Conservation (phyloP, 1,140 invertebrate genomes). For the Aphaenogaster rudis region DNA sequence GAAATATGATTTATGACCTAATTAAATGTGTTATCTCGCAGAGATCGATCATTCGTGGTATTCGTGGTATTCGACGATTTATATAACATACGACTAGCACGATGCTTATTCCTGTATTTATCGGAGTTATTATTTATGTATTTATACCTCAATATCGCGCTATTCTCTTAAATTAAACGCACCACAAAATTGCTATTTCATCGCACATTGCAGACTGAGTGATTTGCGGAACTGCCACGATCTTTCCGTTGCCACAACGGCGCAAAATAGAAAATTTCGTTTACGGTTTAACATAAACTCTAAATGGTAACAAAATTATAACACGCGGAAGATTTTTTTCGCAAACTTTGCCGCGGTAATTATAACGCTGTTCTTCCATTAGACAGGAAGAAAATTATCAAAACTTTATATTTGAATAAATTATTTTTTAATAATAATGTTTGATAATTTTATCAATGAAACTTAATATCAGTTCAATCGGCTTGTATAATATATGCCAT, state of each 20-base stretch:
- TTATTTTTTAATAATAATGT: neutral
- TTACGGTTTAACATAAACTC: neutral
- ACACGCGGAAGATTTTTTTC: neutral
- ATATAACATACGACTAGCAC: neutral
- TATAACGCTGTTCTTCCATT: neutral
- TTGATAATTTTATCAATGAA: neutral
- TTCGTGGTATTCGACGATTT: neutral
- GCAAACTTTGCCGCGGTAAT: too few species aligned
- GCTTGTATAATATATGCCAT: neutral
- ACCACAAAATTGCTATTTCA: constrained; percentile 26
- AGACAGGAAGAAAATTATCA: neutral
- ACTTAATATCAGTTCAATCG: neutral
- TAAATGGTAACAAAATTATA: neutral
- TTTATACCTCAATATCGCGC: neutral
- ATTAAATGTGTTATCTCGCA: neutral
- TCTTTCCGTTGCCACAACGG: neutral
- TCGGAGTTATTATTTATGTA: neutral
- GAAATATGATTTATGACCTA: constrained; percentile 28
- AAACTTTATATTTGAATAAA: neutral
- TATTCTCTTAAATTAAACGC: constrained; percentile 35
- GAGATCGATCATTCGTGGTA: constrained; percentile 8
- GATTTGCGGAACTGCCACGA: constrained; percentile 21
- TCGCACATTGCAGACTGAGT: neutral
- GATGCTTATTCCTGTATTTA: neutral
- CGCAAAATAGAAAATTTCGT: constrained; percentile 21